Percentiles rank a stretch among this genome's conserved stretches.
phyloP scores from a whole-genome alignment of 2,888 invertebrate genomes.

The Tetragonisca angustula region DNA sequence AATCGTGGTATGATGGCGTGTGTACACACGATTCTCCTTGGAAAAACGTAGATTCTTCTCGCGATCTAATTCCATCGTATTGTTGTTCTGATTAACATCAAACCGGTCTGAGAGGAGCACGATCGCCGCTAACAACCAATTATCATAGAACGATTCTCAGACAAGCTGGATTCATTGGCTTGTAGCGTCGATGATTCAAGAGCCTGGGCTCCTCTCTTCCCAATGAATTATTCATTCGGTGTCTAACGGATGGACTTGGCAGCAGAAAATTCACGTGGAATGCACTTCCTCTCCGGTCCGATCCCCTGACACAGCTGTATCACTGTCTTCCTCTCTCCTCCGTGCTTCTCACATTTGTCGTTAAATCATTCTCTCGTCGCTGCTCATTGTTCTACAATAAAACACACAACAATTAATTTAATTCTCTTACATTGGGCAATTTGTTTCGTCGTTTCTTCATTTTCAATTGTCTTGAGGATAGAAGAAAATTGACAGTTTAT shows the following conservation, averaged over 20 bases:
- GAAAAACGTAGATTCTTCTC: neutral
- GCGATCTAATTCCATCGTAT: conserved; percentile 14
- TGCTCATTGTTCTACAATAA: neutral
- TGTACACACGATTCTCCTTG: neutral
- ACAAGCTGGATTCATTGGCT: conserved; percentile 4
- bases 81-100: conserved; percentile 17
- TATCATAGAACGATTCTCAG: conserved; percentile 32
- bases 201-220: neutral
- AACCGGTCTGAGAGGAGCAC: neutral
- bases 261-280: conserved; percentile 52
- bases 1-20: neutral
- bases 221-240: conserved; percentile 57
- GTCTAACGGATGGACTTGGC: conserved; percentile 58
- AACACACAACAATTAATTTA: too few relatives aligned
- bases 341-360: neutral
- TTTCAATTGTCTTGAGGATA: neutral
- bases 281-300: conserved; percentile 36
- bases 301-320: conserved; percentile 2
- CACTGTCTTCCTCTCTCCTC: neutral
- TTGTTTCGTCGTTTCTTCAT: neutral
- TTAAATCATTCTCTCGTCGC: neutral
- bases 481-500: neutral
- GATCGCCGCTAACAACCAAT: conserved; percentile 42
- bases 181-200: conserved; percentile 11
- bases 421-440: too few relatives aligned